These are phyloP conservation scores for Netelia melanura DNA, from an alignment of 2,888 invertebrate genomes.

Conservation along the genomic window DNA sequence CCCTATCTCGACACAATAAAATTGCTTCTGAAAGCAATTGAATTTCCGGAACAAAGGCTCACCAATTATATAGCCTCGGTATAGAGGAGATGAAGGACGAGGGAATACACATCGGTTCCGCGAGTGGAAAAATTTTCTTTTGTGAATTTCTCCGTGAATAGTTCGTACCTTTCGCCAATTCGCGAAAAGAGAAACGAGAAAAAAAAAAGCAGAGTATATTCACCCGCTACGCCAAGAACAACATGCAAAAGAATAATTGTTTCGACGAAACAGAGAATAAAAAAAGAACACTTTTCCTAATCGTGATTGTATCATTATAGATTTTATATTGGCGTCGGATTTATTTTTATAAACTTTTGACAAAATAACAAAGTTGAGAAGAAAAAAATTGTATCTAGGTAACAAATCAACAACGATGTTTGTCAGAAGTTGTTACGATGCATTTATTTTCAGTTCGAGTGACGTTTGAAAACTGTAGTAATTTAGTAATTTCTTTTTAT, in stretches of 20 bases:
- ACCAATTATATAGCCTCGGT: constrained; percentile 46
- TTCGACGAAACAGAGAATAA: no score
- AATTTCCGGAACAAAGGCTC: constrained; percentile 38
- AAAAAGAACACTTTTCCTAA: neutral
- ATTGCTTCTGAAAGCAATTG: constrained; percentile 23
- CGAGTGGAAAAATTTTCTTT: neutral
- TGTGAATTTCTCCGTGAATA: neutral
- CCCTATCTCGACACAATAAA: neutral
- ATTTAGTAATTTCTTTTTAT: neutral
- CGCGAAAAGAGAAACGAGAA: neutral
- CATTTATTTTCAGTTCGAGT: neutral
- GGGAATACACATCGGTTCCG: neutral
- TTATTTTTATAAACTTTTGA: neutral
- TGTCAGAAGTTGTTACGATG: neutral
- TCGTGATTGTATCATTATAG: neutral
- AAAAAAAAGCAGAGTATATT: neutral
- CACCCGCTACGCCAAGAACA: neutral
- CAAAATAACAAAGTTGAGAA: no score
- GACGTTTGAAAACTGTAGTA: neutral
- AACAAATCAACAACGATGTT: neutral
- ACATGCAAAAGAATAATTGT: neutral
- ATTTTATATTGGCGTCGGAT: neutral
- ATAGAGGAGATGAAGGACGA: neutral
- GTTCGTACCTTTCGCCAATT: neutral
- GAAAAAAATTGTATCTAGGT: no score